Evolutionary conservation across 2,113 vertebrate species (phyloP), one percentile per base, ranked within the genome.

Genomic region (Neodontobutis hainanensis): DNA sequence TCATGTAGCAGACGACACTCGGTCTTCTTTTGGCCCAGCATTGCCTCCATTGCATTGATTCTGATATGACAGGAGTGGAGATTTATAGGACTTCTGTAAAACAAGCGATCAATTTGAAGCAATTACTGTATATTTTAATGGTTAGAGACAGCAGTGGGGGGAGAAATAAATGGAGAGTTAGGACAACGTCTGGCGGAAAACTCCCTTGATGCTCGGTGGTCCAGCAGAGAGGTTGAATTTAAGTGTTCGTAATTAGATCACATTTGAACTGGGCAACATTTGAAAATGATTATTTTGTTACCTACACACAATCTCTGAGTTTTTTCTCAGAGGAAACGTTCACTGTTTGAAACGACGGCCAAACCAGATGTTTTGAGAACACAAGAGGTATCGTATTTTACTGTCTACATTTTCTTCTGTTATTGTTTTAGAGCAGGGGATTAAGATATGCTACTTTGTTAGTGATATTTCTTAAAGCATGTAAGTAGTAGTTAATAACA

Each of bases 61-160:
- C 94, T 85, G 70, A 75, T 89, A 90, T 93, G 94, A 94, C 91
- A 92, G 27, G 88, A 89, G 88, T 83, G 85, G 86, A 93, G 90
- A 94, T 94, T 94, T 93, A 94, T 93, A 90, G 82, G 88, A 94
- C 93, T 95, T 94, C 93, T 95, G 93, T 94, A 94, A 93, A 95
- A 94, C 93, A 94, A 95, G 91, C 92, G 92, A 95, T 94, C 92
- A 89, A 95, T 94, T 95, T 94, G 92, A 92, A 92, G 93, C 92
- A 94, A 94, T 95, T 94, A 94, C 92, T 80, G 85, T 79, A 90
- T 91, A 74, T 88, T 76, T 84, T 75, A 80, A 84, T 68, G 52
- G 69, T 70, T 79, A 36, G 70, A 78, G 76, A 78, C 57, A 70
- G 58, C 50, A 61, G 90, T 85, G 84, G 85, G 19, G 86, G 70